A percentile compares a stretch with the other conserved stretches of the same genome.
Conservation (phyloP, 2,888 invertebrate genomes). For the Drosophila vallismaia region DNA sequence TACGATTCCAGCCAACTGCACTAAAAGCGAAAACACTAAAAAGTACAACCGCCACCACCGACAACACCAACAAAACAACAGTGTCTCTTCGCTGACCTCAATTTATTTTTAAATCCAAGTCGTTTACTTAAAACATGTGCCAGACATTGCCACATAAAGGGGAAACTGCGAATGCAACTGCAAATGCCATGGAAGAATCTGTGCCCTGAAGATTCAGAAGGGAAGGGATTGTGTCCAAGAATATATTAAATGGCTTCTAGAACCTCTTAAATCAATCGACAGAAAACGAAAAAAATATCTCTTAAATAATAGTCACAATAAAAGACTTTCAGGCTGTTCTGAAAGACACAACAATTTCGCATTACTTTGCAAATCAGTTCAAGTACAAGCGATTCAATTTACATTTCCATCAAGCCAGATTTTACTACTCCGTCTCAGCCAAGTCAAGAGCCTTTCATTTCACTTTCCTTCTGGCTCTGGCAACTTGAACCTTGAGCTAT, state of each 20-base stretch:
- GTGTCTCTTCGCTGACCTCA: slow-evolving; percentile 66
- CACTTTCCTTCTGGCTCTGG: not conserved
- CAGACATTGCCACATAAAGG: slow-evolving; percentile 28
- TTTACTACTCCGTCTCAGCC: slow-evolving; percentile 20
- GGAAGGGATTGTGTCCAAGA: not conserved
- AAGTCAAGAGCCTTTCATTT: slow-evolving; percentile 17
- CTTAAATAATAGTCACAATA: not conserved
- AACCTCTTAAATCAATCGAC: not conserved
- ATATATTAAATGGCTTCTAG: not conserved
- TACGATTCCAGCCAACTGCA: slow-evolving; percentile 57
- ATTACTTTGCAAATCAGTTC: slow-evolving; percentile 12
- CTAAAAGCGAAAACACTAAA: slow-evolving; percentile 48
- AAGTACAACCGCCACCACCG: slow-evolving; percentile 18
- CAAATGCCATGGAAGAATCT: slow-evolving; percentile 23
- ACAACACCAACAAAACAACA: slow-evolving; percentile 31
- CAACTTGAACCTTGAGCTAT: slow-evolving; percentile 9
- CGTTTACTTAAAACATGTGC: slow-evolving; percentile 68
- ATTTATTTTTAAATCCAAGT: slow-evolving; percentile 74
- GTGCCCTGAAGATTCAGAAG: slow-evolving; percentile 8
- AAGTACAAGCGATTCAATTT: slow-evolving; percentile 33
- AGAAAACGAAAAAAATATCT: not conserved
- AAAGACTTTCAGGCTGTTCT: not conserved
- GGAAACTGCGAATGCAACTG: slow-evolving; percentile 32
- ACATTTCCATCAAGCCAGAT: slow-evolving; percentile 31
- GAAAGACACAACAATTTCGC: not conserved